A percentile compares a stretch with the other conserved stretches of the same genome.
These are phyloP conservation scores for Corvus hawaiiensis DNA, from an alignment of 2,113 vertebrate genomes.

Conservation along the genomic window DNA sequence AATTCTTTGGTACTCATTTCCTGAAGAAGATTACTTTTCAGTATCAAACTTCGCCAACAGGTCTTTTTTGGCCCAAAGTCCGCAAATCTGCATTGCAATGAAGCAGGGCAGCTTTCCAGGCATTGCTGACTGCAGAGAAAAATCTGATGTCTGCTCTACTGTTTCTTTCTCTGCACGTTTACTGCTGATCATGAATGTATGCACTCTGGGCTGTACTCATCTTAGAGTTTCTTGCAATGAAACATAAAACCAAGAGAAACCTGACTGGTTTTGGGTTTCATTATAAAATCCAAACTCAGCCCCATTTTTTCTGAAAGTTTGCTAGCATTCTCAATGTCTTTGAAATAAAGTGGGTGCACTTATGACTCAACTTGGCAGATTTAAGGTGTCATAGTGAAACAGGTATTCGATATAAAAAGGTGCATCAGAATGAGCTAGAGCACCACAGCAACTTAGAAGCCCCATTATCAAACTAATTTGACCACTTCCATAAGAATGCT, in stretches of 20 bases:
- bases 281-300: constrained; percentile 20
- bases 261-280: constrained; percentile 31
- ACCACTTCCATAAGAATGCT: background rate
- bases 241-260: constrained; percentile 63
- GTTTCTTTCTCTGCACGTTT: constrained; percentile 44
- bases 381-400: background rate
- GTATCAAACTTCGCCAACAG: constrained; percentile 65
- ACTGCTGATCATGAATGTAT: constrained; percentile 11
- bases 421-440: background rate
- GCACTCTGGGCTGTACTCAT: background rate
- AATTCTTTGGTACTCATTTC: constrained; percentile 72
- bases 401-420: background rate
- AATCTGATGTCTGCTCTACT: constrained; percentile 13
- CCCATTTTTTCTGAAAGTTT: constrained; percentile 15
- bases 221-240: constrained; percentile 34
- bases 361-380: background rate
- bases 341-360: background rate
- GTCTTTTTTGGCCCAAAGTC: constrained; percentile 47
- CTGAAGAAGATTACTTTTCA: constrained; percentile 76
- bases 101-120: constrained; percentile 43
- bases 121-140: constrained; percentile 16
- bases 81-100: constrained; percentile 47
- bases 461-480: background rate
- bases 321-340: background rate
- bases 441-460: background rate